Conservation (phyloP, 1,140 invertebrate species). For the Diabrotica undecimpunctata region DNA sequence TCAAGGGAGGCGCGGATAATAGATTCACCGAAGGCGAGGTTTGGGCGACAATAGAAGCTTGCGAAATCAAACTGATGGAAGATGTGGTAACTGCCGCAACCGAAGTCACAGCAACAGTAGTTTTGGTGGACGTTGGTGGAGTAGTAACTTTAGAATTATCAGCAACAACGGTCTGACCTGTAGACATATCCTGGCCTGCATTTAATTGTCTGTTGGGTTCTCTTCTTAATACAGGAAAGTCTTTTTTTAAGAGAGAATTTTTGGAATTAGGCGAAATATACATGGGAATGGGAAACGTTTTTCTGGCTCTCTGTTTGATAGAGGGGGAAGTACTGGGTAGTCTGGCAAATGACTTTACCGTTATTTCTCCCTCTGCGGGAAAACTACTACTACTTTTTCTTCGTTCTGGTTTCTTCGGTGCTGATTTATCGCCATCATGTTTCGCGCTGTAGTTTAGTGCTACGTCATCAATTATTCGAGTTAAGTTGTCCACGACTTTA, state of each 20-base stretch:
- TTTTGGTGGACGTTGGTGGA: too few relatives aligned
- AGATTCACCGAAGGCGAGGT: background rate
- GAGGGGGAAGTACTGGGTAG: conserved; percentile 25
- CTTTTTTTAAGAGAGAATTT: background rate
- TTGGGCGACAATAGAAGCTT: background rate
- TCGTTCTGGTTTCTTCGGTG: conserved; percentile 20
- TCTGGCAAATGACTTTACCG: conserved; percentile 38
- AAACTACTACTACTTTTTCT: conserved; percentile 7
- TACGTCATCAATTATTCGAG: conserved; percentile 33
- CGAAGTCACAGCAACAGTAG: too few relatives aligned
- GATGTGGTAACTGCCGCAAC: too few relatives aligned
- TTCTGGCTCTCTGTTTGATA: conserved; percentile 34
- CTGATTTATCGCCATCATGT: conserved; percentile 6
- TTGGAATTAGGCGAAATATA: conserved; percentile 19
- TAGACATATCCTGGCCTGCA: too few relatives aligned
- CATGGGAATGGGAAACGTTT: conserved; percentile 38
- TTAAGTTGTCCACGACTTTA: conserved; percentile 32
- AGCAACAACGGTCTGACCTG: too few relatives aligned
- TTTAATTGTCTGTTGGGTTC: background rate
- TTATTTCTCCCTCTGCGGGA: conserved; percentile 29
- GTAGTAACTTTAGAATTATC: too few relatives aligned
- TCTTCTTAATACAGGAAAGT: background rate
- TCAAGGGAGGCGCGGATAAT: conserved; percentile 7
- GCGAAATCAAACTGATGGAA: conserved; percentile 2
- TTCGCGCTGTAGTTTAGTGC: conserved; percentile 29